These are phyloP conservation scores for Plumapathes pennacea DNA, from an alignment of 92 coral and sea anemone species.

Conservation along the genomic window DNA sequence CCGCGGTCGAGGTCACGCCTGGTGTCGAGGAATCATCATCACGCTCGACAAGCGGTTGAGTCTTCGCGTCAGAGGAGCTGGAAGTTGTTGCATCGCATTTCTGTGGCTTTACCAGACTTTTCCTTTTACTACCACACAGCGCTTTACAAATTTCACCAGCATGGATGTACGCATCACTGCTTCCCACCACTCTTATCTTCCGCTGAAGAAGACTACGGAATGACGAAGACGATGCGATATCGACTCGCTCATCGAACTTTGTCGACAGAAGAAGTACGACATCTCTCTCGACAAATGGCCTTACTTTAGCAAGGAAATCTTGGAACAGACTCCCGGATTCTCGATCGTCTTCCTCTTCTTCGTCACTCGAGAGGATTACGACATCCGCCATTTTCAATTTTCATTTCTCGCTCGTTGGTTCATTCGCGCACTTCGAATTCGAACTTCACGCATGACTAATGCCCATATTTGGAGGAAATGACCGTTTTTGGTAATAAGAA, in stretches of 20 bases:
- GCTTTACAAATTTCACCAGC: slow-evolving; percentile 36
- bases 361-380: slow-evolving; percentile 75
- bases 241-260: slow-evolving; percentile 67
- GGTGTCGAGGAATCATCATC: not conserved
- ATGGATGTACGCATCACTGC: slow-evolving; percentile 67
- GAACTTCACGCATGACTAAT: no score
- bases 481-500: no score
- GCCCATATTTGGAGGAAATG: no score
- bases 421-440: not conserved
- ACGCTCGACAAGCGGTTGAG: not conserved
- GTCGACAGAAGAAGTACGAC: slow-evolving; percentile 50
- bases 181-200: slow-evolving; percentile 34
- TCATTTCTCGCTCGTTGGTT: not conserved
- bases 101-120: no score
- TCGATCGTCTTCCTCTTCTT: slow-evolving; percentile 56
- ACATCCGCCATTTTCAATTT: slow-evolving; percentile 65
- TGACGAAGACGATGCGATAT: slow-evolving; percentile 60
- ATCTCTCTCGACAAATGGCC: slow-evolving; percentile 60
- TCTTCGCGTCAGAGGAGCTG: no score
- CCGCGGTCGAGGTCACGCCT: slow-evolving; percentile 20
- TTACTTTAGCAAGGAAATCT: slow-evolving; percentile 49
- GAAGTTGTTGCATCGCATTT: no score
- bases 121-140: no score
- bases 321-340: slow-evolving; percentile 68
- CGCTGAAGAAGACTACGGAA: slow-evolving; percentile 63